Conservation (phyloP, 23 tunicate genomes). For the Halocynthia aurantium region DNA sequence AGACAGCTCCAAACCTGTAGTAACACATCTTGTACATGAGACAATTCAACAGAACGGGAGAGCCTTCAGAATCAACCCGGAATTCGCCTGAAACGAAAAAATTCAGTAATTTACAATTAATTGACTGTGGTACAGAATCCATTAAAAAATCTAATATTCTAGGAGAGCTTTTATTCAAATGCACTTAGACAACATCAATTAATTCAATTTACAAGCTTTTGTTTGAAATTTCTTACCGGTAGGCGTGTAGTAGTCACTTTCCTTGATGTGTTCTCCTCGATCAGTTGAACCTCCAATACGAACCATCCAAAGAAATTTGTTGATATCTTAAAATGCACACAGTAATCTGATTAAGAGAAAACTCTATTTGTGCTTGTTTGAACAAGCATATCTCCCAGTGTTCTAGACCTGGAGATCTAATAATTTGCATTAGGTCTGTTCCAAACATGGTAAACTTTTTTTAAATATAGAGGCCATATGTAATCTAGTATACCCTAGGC, state of each 20-base stretch:
- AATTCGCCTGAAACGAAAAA: slow-evolving; percentile 38
- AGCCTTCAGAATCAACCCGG: slow-evolving; percentile 94
- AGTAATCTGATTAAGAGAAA: neutral
- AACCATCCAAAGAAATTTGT: slow-evolving; percentile 99
- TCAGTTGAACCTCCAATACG: slow-evolving; percentile 89
- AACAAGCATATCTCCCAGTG: too few species aligned
- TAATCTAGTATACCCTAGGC: too few species aligned
- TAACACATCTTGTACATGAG: slow-evolving; percentile 99
- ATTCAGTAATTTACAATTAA: too few species aligned
- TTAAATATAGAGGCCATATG: too few species aligned
- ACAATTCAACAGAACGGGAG: slow-evolving; percentile 92
- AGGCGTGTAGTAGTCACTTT: slow-evolving; percentile 84
- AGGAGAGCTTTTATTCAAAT: too few species aligned
- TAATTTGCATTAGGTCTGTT: too few species aligned
- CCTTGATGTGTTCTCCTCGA: slow-evolving; percentile 82
- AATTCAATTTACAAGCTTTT: neutral
- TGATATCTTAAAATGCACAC: slow-evolving; percentile 74
- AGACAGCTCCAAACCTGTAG: slow-evolving; percentile 93
- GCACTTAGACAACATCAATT: neutral
- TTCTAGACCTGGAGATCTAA: too few species aligned
- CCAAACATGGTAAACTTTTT: too few species aligned
- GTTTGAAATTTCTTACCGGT: slow-evolving; percentile 28
- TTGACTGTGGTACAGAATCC: too few species aligned
- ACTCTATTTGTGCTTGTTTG: neutral
- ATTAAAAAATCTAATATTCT: too few species aligned